Base-by-base conservation (phyloP, 2,797 vertebrate species). In the Rhinogobio ventralis region DNA sequence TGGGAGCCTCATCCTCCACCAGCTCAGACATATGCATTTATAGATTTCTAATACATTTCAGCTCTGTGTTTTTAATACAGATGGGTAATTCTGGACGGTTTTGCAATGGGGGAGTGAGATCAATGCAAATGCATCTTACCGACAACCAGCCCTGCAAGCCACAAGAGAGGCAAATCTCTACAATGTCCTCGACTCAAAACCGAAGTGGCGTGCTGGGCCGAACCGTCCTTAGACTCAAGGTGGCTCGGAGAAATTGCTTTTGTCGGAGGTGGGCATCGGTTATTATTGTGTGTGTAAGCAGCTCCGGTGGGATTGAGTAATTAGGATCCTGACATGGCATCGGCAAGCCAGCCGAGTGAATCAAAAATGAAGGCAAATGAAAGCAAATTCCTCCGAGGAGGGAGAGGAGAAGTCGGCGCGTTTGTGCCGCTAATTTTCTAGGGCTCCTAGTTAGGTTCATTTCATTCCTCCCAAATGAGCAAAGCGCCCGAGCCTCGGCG, bases 311-410 rank as follows among this genome's bases (percentile, higher is more conserved):
- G 91, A 89, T 88, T 82, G 90, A 88, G 89, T 92, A 90, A 91
- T 92, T 91, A 92, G 89, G 90, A 90, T 87, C 90, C 89, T 91
- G 90, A 92, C 90, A 91, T 88, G 89, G 87, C 88, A 86, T 90
- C 87, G 86, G 86, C 82, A 53, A 85, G 86, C 84, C 80, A 84
- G 86, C 89, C 82, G 90, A 90, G 88, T 87, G 89, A 89, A 91
- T 91, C 86, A 83, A 83, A 91, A 91, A 91, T 89, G 86, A 90
- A 90, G 90, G 90, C 89, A 89, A 92, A 92, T 91, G 91, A 91
- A 91, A 90, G 86, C 86, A 84, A 88, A 91, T 91, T 90, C 89
- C 90, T 91, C 84, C 1, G 88, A 90, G 90, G 85, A 83, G 79
- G 86, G 82, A 85, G 88, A 85, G 82, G 86, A 79, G 88, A 84